phyloP scores from a whole-genome alignment of 2,113 vertebrate species.

The Urocitellus parryii region DNA sequence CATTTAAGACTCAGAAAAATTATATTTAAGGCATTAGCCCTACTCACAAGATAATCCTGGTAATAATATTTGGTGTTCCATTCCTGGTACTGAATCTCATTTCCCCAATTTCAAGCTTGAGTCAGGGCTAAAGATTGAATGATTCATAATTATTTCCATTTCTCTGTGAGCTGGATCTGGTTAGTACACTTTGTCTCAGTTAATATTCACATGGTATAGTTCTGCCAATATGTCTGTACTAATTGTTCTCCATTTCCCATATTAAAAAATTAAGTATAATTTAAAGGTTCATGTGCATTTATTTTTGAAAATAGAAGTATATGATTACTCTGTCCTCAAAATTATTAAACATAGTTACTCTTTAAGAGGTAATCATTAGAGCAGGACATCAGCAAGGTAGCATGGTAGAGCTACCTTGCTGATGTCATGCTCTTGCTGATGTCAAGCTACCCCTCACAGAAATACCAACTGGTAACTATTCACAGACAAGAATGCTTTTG shows the following conservation, averaged over 20 bases:
- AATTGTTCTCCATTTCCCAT: slow-evolving; percentile 56
- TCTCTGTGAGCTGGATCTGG: slow-evolving; percentile 24
- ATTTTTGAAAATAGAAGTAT: slow-evolving; percentile 44
- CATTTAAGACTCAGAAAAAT: slow-evolving; percentile 33
- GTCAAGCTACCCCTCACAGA: background rate
- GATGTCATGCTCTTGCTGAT: no score
- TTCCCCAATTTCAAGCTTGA: background rate
- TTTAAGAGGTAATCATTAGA: background rate
- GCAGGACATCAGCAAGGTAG: background rate
- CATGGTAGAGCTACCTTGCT: background rate
- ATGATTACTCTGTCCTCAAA: slow-evolving; percentile 51
- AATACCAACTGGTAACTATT: background rate
- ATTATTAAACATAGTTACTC: background rate
- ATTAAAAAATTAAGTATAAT: slow-evolving; percentile 65
- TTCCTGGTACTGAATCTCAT: background rate
- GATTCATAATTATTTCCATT: slow-evolving; percentile 71
- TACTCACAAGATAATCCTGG: slow-evolving; percentile 23
- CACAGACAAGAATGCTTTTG: background rate
- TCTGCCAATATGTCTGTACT: slow-evolving; percentile 53
- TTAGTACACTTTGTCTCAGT: slow-evolving; percentile 44
- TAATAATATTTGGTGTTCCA: slow-evolving; percentile 54
- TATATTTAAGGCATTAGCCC: slow-evolving; percentile 54
- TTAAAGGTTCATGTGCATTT: slow-evolving; percentile 38
- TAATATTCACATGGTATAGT: slow-evolving; percentile 14
- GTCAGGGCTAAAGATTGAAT: slow-evolving; percentile 34